These are phyloP conservation scores for Nerophis ophidion DNA, from an alignment of 2,113 vertebrate species.

Conservation along the genomic window DNA sequence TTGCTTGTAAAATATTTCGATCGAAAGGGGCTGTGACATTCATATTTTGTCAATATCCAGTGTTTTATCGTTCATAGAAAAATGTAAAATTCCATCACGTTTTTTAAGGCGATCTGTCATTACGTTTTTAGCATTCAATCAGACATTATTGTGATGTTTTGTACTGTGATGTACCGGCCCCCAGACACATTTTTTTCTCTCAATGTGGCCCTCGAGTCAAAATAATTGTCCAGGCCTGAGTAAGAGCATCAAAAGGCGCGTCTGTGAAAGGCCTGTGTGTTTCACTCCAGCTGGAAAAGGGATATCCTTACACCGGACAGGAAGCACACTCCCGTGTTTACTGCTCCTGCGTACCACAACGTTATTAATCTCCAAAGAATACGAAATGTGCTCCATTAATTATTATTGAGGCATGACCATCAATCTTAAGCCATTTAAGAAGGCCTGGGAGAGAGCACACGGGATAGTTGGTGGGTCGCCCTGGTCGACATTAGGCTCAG, in stretches of 20 bases:
- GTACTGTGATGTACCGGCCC: too few species aligned
- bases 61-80: too few species aligned
- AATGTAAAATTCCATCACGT: too few species aligned
- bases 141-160: too few species aligned
- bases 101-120: too few species aligned
- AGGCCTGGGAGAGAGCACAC: constrained; percentile 28
- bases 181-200: too few species aligned
- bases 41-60: too few species aligned
- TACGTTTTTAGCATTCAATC: too few species aligned
- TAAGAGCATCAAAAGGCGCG: neutral
- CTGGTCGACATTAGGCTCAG: constrained; percentile 41
- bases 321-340: constrained; percentile 34
- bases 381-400: constrained; percentile 48
- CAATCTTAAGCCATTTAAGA: constrained; percentile 22
- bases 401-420: constrained; percentile 30
- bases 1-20: too few species aligned
- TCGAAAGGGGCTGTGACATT: too few species aligned
- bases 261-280: constrained; percentile 13
- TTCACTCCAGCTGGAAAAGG: constrained; percentile 10
- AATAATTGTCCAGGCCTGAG: too few species aligned
- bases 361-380: constrained; percentile 43
- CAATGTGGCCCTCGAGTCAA: too few species aligned
- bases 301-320: constrained; percentile 23
- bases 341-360: constrained; percentile 11
- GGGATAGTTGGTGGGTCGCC: constrained; percentile 15